phyloP scores from a whole-genome alignment of 2,888 invertebrate genomes.

The Tachina grossa region DNA sequence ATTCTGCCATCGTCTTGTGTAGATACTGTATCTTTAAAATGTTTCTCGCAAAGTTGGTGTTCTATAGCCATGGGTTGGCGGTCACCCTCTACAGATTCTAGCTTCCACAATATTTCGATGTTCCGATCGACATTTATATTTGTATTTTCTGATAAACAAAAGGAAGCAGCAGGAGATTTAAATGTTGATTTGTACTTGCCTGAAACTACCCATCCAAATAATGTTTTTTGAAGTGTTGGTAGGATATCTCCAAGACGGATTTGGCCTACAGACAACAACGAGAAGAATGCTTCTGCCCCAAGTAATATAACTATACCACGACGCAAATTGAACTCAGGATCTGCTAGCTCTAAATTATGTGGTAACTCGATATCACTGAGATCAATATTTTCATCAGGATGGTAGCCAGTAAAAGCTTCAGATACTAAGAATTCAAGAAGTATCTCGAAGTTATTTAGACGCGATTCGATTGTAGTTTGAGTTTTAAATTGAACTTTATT shows the following conservation, averaged over 20 bases:
- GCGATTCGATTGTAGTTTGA: conserved; percentile 46
- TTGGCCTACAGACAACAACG: conserved; percentile 27
- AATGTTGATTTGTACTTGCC: conserved; percentile 11
- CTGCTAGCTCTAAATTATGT: conserved; percentile 58
- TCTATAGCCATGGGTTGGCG: conserved; percentile 27
- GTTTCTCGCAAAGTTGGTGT: conserved; percentile 36
- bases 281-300: conserved; percentile 57
- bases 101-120: conserved; percentile 32
- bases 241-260: conserved; percentile 28
- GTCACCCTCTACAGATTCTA: conserved; percentile 20
- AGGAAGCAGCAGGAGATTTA: background rate
- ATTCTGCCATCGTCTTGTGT: too few species aligned
- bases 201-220: conserved; percentile 54
- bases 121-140: conserved; percentile 7
- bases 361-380: conserved; percentile 20
- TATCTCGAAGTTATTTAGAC: conserved; percentile 31
- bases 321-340: conserved; percentile 60
- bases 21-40: conserved; percentile 50
- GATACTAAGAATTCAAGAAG: too few species aligned
- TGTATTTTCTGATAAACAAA: background rate
- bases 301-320: conserved; percentile 50
- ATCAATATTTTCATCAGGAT: conserved; percentile 45
- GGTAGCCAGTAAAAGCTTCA: conserved; percentile 54
- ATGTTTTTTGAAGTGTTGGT: conserved; percentile 61
- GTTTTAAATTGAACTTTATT: conserved; percentile 38